Conservation (phyloP, 2,113 vertebrate species). For the Eudyptes chrysolophus region DNA sequence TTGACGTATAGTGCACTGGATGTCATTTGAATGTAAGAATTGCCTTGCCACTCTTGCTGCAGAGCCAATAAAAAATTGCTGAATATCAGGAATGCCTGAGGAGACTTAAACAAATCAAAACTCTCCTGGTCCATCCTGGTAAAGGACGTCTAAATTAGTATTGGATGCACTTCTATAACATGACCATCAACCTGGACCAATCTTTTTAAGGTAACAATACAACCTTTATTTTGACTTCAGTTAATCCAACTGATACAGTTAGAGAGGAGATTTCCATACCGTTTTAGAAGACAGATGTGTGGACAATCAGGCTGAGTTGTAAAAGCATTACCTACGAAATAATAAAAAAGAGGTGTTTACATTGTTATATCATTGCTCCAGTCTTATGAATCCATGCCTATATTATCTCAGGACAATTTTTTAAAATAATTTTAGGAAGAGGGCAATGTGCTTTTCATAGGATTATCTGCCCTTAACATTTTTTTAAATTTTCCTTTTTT, state of each 20-base stretch:
- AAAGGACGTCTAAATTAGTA: background rate
- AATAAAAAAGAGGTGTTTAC: background rate
- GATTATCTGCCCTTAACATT: background rate
- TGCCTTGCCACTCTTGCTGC: background rate
- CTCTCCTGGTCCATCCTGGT: background rate
- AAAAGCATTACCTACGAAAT: background rate
- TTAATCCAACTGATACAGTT: background rate
- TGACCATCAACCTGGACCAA: background rate
- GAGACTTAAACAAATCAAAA: background rate
- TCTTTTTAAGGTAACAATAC: background rate
- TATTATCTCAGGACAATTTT: background rate
- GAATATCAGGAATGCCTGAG: background rate
- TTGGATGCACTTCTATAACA: background rate
- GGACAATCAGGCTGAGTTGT: background rate
- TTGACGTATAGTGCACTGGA: background rate
- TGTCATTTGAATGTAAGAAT: background rate
- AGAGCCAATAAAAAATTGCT: background rate
- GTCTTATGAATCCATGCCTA: background rate
- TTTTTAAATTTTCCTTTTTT: background rate
- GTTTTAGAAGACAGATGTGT: background rate
- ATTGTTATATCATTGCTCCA: background rate
- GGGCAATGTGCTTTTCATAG: background rate
- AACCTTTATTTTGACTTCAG: background rate
- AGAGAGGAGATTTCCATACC: background rate
- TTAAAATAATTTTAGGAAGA: background rate